Conservation (phyloP, 2,113 vertebrate species). For the Microcebus jonahi region DNA sequence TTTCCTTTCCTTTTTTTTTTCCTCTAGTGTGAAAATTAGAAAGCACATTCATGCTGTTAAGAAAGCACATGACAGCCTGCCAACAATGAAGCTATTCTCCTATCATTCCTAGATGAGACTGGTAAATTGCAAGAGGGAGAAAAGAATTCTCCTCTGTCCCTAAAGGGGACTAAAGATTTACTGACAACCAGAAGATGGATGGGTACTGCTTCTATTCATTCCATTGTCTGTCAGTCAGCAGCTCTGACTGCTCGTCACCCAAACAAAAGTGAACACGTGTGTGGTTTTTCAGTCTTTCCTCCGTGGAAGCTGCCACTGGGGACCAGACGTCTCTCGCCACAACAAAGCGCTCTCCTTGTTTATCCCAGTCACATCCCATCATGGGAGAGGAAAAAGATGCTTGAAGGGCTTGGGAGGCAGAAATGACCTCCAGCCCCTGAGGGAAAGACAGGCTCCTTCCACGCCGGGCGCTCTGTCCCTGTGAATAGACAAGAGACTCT, state of each 20-base stretch:
- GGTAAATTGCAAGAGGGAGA: slow-evolving; percentile 47
- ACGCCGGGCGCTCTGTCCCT: background rate
- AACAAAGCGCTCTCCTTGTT: background rate
- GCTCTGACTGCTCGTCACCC: background rate
- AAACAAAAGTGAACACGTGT: slow-evolving; percentile 23
- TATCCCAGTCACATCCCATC: slow-evolving; percentile 31
- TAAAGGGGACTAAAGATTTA: background rate
- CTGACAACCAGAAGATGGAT: slow-evolving; percentile 54
- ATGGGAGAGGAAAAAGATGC: background rate
- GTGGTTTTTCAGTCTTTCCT: slow-evolving; percentile 34
- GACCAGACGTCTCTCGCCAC: background rate
- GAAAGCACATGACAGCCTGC: slow-evolving; percentile 22
- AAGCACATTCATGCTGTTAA: slow-evolving; percentile 12
- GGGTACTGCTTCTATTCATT: background rate
- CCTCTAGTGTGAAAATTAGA: slow-evolving; percentile 67
- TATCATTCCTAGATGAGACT: background rate
- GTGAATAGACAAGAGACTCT: background rate
- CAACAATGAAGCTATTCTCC: slow-evolving; percentile 10
- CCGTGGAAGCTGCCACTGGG: background rate
- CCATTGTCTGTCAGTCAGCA: slow-evolving; percentile 29
- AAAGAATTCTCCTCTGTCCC: background rate
- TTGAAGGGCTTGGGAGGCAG: background rate
- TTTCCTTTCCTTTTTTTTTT: background rate
- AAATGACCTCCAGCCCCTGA: background rate
- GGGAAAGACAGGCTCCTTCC: background rate